phyloP scores from a whole-genome alignment of 2,113 vertebrate species.

The Cynoglossus semilaevis region DNA sequence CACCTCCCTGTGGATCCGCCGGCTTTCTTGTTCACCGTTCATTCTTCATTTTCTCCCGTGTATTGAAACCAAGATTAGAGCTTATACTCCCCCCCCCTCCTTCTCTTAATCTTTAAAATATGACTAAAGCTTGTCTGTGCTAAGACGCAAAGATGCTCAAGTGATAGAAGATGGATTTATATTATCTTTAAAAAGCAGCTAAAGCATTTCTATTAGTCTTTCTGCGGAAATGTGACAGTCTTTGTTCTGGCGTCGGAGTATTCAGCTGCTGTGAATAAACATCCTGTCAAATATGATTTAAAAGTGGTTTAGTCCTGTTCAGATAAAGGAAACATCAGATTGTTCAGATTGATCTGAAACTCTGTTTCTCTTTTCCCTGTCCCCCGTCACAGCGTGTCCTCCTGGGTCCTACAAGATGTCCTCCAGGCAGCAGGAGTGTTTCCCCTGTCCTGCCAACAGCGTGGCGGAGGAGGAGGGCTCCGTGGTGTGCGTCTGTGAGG shows the following conservation, averaged over 20 bases:
- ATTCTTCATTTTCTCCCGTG: conserved; percentile 26
- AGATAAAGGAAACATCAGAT: background rate
- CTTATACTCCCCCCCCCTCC: too few relatives aligned
- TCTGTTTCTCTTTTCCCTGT: background rate
- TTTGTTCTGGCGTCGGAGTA: background rate
- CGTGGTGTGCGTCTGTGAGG: conserved; percentile 85
- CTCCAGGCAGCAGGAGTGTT: conserved; percentile 85
- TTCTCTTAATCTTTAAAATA: conserved; percentile 3
- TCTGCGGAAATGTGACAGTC: background rate
- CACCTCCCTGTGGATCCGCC: conserved; percentile 12
- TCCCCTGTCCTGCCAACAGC: conserved; percentile 89
- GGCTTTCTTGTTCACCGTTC: conserved; percentile 9
- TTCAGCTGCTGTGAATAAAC: background rate
- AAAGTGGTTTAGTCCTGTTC: background rate
- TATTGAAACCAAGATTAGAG: conserved; percentile 26
- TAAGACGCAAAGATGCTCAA: background rate
- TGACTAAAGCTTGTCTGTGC: background rate
- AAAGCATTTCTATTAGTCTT: background rate
- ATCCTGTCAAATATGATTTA: background rate
- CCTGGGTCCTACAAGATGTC: conserved; percentile 91
- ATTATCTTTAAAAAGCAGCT: conserved; percentile 1
- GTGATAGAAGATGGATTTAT: background rate
- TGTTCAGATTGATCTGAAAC: conserved; percentile 1
- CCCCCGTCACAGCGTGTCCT: conserved; percentile 82
- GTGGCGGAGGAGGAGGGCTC: conserved; percentile 88